phyloP scores from a whole-genome alignment of 2,113 vertebrate genomes.

The Cacatua alba region DNA sequence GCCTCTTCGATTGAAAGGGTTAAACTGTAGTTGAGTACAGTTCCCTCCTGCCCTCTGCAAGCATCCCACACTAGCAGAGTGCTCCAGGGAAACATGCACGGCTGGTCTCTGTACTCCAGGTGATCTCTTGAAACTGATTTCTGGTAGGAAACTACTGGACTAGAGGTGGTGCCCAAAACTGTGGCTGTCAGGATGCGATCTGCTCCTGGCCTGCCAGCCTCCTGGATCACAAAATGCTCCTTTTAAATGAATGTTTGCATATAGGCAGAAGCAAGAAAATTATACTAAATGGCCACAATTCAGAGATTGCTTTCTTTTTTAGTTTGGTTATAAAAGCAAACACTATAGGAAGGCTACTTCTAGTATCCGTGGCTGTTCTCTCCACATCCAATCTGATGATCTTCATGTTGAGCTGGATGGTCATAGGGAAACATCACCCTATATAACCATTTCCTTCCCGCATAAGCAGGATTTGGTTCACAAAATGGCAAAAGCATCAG shows the following conservation, averaged over 20 bases:
- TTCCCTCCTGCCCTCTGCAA: not conserved
- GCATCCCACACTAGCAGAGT: not conserved
- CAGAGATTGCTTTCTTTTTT: not conserved
- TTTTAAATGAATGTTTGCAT: not conserved
- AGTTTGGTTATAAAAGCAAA: not conserved
- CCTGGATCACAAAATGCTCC: not conserved
- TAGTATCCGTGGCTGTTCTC: not conserved
- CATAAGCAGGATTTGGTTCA: not conserved
- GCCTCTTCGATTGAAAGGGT: not conserved
- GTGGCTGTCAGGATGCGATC: not conserved
- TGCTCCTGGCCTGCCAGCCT: not conserved
- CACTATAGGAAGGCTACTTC: not conserved
- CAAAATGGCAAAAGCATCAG: not conserved
- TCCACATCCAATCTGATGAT: not conserved
- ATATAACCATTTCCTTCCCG: not conserved
- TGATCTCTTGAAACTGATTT: not conserved
- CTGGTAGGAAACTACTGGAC: not conserved
- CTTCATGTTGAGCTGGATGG: not conserved
- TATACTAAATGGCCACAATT: not conserved
- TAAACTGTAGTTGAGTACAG: not conserved
- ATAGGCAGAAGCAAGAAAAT: not conserved
- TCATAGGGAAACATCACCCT: not conserved
- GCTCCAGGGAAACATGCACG: rapidly evolving
- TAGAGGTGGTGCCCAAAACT: not conserved
- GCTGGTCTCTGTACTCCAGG: not conserved